Evolutionary conservation across 2,888 invertebrate genomes (phyloP).

Genomic region (Protonemura montana): DNA sequence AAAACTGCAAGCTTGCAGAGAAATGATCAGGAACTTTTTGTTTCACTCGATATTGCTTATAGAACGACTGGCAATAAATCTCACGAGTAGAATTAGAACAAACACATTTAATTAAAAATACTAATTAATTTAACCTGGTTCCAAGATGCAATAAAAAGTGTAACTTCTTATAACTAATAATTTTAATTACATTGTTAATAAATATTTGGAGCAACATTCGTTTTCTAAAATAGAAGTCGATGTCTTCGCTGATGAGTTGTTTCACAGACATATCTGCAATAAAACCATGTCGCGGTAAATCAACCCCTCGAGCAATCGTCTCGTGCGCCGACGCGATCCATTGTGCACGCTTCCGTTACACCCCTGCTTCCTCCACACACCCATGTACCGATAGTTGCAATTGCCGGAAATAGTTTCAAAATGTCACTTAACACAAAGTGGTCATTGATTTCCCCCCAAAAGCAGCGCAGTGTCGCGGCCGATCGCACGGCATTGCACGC

Average conservation of each 20-base stretch:
- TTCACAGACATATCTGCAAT: neutral
- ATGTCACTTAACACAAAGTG: conserved; percentile 7
- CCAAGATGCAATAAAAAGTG: neutral
- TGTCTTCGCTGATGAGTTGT: neutral
- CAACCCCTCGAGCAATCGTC: neutral
- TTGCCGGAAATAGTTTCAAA: conserved; percentile 20
- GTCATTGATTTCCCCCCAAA: conserved; percentile 36
- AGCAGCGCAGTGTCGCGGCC: neutral
- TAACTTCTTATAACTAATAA: neutral
- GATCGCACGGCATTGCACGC: neutral
- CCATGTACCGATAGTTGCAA: conserved; percentile 14
- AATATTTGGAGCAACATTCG: conserved; percentile 7
- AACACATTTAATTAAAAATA: neutral
- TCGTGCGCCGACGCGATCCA: neutral
- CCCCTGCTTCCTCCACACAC: neutral
- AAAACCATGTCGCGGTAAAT: neutral
- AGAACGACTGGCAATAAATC: neutral
- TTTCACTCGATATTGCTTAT: neutral
- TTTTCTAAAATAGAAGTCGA: neutral
- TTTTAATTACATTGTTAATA: neutral
- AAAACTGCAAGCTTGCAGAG: neutral
- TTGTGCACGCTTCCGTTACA: neutral
- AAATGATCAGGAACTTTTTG: neutral
- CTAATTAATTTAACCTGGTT: conserved; percentile 12
- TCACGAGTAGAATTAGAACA: neutral